Percentiles rank a stretch among this genome's conserved stretches.
Conservation (phyloP, 1,140 invertebrate genomes). For the Drosophila micromelanica region DNA sequence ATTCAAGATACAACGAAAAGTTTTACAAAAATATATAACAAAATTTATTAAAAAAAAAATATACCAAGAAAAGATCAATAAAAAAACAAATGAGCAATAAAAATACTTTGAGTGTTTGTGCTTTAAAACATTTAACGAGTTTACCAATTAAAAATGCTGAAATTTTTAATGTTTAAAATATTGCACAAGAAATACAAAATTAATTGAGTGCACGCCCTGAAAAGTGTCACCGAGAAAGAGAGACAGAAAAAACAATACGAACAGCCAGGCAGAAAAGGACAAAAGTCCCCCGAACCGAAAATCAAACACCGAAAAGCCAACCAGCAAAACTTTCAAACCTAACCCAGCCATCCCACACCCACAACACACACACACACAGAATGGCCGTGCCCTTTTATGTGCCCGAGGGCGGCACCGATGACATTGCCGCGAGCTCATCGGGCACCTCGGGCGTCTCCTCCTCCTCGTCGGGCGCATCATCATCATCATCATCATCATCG, state of each 20-base stretch:
- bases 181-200: slow-evolving; percentile 81
- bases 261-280: slow-evolving; percentile 37
- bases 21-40: slow-evolving; percentile 15
- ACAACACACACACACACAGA: slow-evolving; percentile 36
- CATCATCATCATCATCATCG: slow-evolving; percentile 48
- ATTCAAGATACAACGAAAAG: slow-evolving; percentile 19
- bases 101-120: slow-evolving; percentile 52
- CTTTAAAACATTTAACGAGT: slow-evolving; percentile 34
- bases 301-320: slow-evolving; percentile 36
- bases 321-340: slow-evolving; percentile 38
- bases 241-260: slow-evolving; percentile 40
- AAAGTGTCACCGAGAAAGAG: slow-evolving; percentile 33
- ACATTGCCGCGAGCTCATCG: slow-evolving; percentile 70
- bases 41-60: background rate
- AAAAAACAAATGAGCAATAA: slow-evolving; percentile 8
- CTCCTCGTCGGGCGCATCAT: slow-evolving; percentile 52
- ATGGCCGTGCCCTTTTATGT: slow-evolving; percentile 84
- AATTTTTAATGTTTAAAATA: slow-evolving; percentile 74
- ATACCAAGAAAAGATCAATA: slow-evolving; percentile 23
- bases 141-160: slow-evolving; percentile 64
- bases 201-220: slow-evolving; percentile 68
- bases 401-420: slow-evolving; percentile 78
- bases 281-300: slow-evolving; percentile 30
- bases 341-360: slow-evolving; percentile 21
- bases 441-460: slow-evolving; percentile 59